phyloP scores from a whole-genome alignment of 1,140 invertebrate genomes.

The Diploscapter pachys region DNA sequence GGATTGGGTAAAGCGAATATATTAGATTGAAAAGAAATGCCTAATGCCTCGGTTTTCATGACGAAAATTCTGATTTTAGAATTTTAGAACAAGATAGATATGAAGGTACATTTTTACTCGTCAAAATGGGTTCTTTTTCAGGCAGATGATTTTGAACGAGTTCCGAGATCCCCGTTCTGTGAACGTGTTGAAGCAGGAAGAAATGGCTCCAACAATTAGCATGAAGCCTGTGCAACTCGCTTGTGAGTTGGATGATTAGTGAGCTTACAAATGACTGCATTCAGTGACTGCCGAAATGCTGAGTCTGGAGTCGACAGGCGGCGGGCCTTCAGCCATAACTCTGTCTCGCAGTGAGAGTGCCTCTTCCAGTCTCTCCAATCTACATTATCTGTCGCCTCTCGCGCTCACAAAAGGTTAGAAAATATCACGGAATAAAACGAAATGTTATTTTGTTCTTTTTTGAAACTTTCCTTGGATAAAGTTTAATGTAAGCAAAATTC shows the following conservation, averaged over 20 bases:
- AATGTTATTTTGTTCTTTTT: no score
- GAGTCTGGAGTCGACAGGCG: constrained; percentile 14
- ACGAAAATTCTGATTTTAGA: no score
- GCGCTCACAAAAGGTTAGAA: background rate
- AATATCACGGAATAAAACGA: no score
- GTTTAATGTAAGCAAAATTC: no score
- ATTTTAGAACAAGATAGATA: no score
- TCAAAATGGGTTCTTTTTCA: background rate
- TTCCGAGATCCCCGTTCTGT: constrained; percentile 14
- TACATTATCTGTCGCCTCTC: background rate
- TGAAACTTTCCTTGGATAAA: no score
- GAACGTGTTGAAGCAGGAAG: background rate
- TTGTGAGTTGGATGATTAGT: background rate
- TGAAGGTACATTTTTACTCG: no score
- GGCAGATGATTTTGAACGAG: constrained; percentile 72
- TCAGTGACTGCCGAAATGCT: constrained; percentile 27
- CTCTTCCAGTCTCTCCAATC: background rate
- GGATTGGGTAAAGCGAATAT: no score
- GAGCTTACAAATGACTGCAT: background rate
- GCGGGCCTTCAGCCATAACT: constrained; percentile 3
- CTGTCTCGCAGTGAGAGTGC: constrained; percentile 6
- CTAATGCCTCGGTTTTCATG: no score
- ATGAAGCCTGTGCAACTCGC: background rate
- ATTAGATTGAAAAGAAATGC: no score
- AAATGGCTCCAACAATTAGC: background rate